These are phyloP conservation scores for Idris sp. DNA, from an alignment of 1,140 invertebrate genomes.

Conservation along the genomic window DNA sequence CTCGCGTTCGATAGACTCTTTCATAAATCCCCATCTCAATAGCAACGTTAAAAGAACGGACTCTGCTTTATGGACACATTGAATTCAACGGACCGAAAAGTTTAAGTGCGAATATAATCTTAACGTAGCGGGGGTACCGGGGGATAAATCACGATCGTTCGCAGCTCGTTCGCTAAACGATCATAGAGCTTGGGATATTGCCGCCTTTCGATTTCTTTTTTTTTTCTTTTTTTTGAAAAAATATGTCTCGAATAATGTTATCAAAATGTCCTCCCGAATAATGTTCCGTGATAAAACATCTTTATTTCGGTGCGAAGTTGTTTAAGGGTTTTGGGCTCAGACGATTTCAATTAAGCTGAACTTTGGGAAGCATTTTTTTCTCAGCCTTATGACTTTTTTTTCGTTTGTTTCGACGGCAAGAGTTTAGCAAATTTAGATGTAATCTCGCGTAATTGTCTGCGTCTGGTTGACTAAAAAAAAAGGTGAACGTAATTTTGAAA, in stretches of 20 bases:
- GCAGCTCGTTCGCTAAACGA: slow-evolving; percentile 59
- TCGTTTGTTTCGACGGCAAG: slow-evolving; percentile 2
- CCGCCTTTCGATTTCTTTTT: slow-evolving; percentile 10
- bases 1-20: slow-evolving; percentile 53
- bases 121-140: slow-evolving; percentile 41
- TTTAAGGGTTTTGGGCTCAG: no score
- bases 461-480: slow-evolving; percentile 43
- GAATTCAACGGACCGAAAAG: slow-evolving; percentile 63
- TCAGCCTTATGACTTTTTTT: no score
- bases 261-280: slow-evolving; percentile 48
- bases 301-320: slow-evolving; percentile 32
- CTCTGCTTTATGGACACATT: slow-evolving; percentile 62
- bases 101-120: slow-evolving; percentile 63
- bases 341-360: slow-evolving; percentile 43
- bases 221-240: slow-evolving; percentile 41
- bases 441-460: slow-evolving; percentile 50
- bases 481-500: slow-evolving; percentile 57
- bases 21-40: slow-evolving; percentile 59
- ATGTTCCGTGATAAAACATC: slow-evolving; percentile 42
- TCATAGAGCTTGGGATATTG: slow-evolving; percentile 42
- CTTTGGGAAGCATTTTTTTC: not conserved
- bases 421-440: slow-evolving; percentile 57
- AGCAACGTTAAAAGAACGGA: slow-evolving; percentile 59
- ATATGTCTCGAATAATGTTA: slow-evolving; percentile 56
- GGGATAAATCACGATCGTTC: slow-evolving; percentile 59